A percentile compares a stretch with the other conserved stretches of the same genome.
Evolutionary conservation across 2,113 vertebrate genomes (phyloP).

Genomic region (Zosterops hypoxanthus): DNA sequence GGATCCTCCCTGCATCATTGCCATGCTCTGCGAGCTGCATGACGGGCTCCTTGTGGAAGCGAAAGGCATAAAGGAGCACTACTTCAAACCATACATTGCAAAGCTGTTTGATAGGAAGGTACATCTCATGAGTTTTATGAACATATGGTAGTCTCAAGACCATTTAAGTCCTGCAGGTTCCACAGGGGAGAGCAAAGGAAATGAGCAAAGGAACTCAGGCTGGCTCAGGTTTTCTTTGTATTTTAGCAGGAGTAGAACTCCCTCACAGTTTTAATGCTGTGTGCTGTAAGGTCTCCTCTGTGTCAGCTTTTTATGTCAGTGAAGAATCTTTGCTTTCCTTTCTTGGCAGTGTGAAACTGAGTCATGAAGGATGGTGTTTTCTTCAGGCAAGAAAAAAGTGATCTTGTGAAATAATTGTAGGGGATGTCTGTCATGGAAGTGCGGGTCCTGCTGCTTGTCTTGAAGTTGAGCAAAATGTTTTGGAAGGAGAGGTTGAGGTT

Average conservation of each 20-base stretch:
- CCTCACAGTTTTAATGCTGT: background rate
- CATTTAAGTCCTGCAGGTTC: background rate
- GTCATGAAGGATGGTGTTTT: fast-evolving
- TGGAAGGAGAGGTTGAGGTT: background rate
- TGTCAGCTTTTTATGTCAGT: background rate
- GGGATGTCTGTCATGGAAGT: background rate
- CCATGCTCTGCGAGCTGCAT: slow-evolving; percentile 88
- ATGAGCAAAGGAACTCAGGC: background rate
- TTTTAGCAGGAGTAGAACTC: background rate
- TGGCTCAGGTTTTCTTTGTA: background rate
- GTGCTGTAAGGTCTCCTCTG: background rate
- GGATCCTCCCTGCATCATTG: slow-evolving; percentile 86
- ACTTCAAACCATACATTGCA: slow-evolving; percentile 94
- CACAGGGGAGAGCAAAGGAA: background rate
- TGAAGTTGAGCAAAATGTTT: background rate
- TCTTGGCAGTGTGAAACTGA: background rate
- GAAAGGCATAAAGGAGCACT: slow-evolving; percentile 97
- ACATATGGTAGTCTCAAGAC: fast-evolving
- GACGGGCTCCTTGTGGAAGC: slow-evolving; percentile 94
- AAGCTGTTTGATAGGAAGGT: slow-evolving; percentile 91
- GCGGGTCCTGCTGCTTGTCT: background rate
- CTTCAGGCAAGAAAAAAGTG: background rate
- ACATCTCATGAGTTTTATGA: background rate
- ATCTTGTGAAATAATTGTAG: background rate
- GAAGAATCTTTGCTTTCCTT: background rate